A percentile compares a stretch with the other conserved stretches of the same genome.
These are phyloP conservation scores for Lumbricus terrestris DNA, from an alignment of 2,888 invertebrate genomes.

Conservation along the genomic window DNA sequence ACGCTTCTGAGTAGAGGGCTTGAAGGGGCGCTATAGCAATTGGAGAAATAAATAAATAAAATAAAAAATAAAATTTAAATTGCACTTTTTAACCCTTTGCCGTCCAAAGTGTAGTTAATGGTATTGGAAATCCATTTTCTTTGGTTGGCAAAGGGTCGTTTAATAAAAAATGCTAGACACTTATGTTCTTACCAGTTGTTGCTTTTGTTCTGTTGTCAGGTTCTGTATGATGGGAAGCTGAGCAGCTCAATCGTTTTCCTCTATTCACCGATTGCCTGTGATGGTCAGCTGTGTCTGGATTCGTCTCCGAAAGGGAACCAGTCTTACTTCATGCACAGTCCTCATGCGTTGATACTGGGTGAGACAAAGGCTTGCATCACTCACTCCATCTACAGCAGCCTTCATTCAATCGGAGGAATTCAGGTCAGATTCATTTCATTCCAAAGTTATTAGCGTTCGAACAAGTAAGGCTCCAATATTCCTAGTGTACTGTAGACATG, in stretches of 20 bases:
- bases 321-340: constrained; percentile 17
- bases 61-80: too few relatives aligned
- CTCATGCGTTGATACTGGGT: constrained; percentile 7
- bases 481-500: neutral
- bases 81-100: too few relatives aligned
- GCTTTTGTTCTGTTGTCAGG: neutral
- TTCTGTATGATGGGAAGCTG: constrained; percentile 6
- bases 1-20: too few relatives aligned
- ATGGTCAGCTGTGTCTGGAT: constrained; percentile 14
- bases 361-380: neutral
- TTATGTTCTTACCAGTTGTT: neutral
- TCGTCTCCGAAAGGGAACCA: constrained; percentile 12
- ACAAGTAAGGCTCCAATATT: neutral
- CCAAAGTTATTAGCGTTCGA: neutral
- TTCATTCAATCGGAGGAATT: constrained; percentile 9
- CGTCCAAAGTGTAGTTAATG: too few relatives aligned
- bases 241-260: neutral
- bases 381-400: constrained; percentile 14
- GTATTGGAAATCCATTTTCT: too few relatives aligned
- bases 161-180: neutral
- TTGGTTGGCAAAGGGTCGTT: too few relatives aligned
- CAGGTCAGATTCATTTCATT: neutral
- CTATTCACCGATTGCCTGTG: neutral
- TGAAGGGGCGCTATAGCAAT: too few relatives aligned
- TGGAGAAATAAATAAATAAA: too few relatives aligned